Base-by-base conservation (phyloP, 2,113 vertebrate genomes). In the Cyprinodon variegatus region DNA sequence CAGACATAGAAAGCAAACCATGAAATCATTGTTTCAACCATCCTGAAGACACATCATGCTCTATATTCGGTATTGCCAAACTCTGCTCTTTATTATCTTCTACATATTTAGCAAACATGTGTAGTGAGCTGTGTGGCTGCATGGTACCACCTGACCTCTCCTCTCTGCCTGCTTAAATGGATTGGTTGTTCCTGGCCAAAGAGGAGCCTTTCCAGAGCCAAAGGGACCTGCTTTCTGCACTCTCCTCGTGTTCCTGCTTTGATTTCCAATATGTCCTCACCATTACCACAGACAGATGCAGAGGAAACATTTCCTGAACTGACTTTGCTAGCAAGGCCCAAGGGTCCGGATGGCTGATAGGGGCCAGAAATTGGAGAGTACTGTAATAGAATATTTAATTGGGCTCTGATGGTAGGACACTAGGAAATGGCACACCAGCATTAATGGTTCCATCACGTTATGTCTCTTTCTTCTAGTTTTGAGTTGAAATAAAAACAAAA, bases 311-410 rank as follows among this genome's bases (percentile, higher is more conserved):
- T 94, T 94, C 91, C 83, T 82, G 93, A 86, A 68, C 93, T 92
- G 91, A 80, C 79, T 83, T 84, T 93, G 88, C 93, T 91, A 84
- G 93, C 37, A 86, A 89, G 85, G 90, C 94, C 93, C 89, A 70
- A 86, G 91, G 94, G 91, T 87, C 69, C 92, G 83, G 68, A 45
- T 67, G 60, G 78, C 90, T 88, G 93, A 95, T 88, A 72, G 89
- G 83, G 89, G 85, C 79, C 83, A 93, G 90, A 93, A 96, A 96
- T 92, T 93, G 94, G 92, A 96, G 95, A 95, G 94, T 96, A 96
- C 95, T 95, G 94, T 95, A 95, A 96, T 93, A 93, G 94, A 96
- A 96, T 97, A 92, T 93, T 92, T 93, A 85, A 93, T 87, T 87
- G 83, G 92, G 74, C 82, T 93, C 83, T 84, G 87, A 90, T 89